Conservation (phyloP, 2,113 vertebrate genomes). For the Bubo bubo region DNA sequence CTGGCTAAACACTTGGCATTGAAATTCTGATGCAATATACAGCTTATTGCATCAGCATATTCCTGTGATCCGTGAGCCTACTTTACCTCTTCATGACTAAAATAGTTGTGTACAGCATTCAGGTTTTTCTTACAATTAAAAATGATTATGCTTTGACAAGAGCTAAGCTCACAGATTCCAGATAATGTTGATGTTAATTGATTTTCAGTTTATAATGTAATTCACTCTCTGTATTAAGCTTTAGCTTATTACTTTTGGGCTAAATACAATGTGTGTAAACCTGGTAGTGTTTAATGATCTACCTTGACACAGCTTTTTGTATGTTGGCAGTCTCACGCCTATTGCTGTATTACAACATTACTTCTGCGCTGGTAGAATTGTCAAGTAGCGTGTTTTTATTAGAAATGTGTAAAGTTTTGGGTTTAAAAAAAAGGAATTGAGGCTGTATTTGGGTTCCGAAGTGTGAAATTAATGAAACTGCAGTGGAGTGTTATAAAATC, state of each 20-base stretch:
- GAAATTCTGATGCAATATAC: slow-evolving; percentile 1
- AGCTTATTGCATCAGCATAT: slow-evolving; percentile 3
- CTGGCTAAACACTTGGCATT: not conserved
- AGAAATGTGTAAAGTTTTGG: not conserved
- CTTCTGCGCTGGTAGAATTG: not conserved
- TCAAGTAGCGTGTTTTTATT: not conserved
- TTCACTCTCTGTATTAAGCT: not conserved
- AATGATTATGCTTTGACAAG: not conserved
- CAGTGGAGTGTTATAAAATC: not conserved
- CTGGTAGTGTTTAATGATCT: not conserved
- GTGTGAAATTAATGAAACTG: not conserved
- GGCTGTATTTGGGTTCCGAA: not conserved
- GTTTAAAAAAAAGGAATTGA: not conserved
- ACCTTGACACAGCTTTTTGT: not conserved
- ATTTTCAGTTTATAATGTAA: not conserved
- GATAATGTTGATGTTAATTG: not conserved
- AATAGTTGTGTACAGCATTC: not conserved
- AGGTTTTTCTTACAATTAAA: not conserved
- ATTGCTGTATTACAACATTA: not conserved
- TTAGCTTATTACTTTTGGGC: not conserved
- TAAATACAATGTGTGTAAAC: not conserved
- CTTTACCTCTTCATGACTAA: not conserved
- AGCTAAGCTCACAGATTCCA: not conserved
- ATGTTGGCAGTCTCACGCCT: not conserved
- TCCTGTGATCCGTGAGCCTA: not conserved